A percentile compares a stretch with the other conserved stretches of the same genome.
Conservation (phyloP, 2,797 vertebrate species). For the Crenichthys baileyi region DNA sequence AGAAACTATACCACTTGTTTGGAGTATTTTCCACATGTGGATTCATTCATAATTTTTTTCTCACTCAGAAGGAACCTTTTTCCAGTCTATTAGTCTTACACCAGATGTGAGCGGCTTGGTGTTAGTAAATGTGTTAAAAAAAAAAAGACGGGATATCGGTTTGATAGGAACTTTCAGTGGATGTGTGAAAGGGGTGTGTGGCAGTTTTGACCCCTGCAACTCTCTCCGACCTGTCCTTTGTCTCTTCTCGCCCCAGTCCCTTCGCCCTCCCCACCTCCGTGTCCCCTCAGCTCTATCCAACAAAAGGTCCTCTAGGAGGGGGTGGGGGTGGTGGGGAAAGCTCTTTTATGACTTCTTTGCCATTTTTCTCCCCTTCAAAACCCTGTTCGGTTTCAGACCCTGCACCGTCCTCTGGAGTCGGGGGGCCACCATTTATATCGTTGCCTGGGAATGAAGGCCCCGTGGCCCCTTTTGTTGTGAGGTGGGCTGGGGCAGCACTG, state of each 20-base stretch:
- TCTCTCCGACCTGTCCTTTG: slow-evolving; percentile 79
- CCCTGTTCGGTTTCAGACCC: slow-evolving; percentile 80
- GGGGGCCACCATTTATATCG: slow-evolving; percentile 86
- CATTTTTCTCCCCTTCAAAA: slow-evolving; percentile 72
- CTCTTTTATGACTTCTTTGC: slow-evolving; percentile 84
- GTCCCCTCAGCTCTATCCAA: slow-evolving; percentile 46
- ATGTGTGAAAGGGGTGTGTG: slow-evolving; percentile 32
- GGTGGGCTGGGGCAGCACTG: slow-evolving; percentile 77
- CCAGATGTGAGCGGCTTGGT: background rate
- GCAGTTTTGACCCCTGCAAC: slow-evolving; percentile 74
- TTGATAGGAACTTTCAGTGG: slow-evolving; percentile 28
- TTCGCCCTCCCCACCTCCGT: slow-evolving; percentile 33
- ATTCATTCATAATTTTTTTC: background rate
- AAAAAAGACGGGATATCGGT: slow-evolving; percentile 27
- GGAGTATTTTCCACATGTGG: background rate
- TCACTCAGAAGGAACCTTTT: background rate
- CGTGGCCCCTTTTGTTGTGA: slow-evolving; percentile 82
- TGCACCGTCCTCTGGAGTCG: slow-evolving; percentile 80
- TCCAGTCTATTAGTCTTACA: background rate
- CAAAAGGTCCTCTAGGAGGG: slow-evolving; percentile 60
- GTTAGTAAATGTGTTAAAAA: slow-evolving; percentile 19
- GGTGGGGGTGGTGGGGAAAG: slow-evolving; percentile 48
- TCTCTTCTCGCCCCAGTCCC: slow-evolving; percentile 59
- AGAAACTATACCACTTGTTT: background rate
- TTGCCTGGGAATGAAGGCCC: slow-evolving; percentile 91